phyloP scores from a whole-genome alignment of 2,888 invertebrate species.

The Yponomeuta plumbellus region DNA sequence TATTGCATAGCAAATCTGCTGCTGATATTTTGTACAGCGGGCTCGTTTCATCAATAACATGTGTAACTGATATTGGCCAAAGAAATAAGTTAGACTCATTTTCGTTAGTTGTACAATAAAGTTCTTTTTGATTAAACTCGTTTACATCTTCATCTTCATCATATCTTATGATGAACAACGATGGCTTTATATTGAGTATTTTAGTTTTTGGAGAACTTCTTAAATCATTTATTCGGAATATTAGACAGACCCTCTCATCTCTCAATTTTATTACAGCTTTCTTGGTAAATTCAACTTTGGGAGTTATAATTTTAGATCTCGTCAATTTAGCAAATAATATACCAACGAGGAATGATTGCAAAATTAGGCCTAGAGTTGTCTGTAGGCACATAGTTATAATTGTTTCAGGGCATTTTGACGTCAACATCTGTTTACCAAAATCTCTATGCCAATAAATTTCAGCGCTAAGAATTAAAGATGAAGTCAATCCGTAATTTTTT shows the following conservation, averaged over 20 bases:
- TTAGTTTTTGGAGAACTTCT: conserved; percentile 83
- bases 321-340: conserved; percentile 97
- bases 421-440: conserved; percentile 90
- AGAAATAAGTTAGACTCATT: conserved; percentile 95
- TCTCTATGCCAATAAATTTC: conserved; percentile 98
- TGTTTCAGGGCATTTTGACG: conserved; percentile 95
- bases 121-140: conserved; percentile 88
- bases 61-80: conserved; percentile 96
- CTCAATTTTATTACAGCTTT: conserved; percentile 91
- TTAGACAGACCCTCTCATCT: conserved; percentile 88
- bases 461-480: conserved; percentile 95
- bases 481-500: conserved; percentile 91
- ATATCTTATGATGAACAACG: conserved; percentile 88
- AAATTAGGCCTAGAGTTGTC: conserved; percentile 94
- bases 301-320: conserved; percentile 93
- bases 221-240: conserved; percentile 97
- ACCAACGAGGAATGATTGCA: conserved; percentile 88
- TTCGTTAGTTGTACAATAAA: conserved; percentile 86
- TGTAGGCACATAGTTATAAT: conserved; percentile 97
- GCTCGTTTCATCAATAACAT: conserved; percentile 89
- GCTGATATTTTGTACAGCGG: conserved; percentile 94
- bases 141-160: conserved; percentile 86
- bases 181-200: conserved; percentile 93
- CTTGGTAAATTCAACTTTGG: conserved; percentile 94
- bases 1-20: conserved; percentile 88